phyloP scores from a whole-genome alignment of 2,113 vertebrate species.

The Chrysemys picta region DNA sequence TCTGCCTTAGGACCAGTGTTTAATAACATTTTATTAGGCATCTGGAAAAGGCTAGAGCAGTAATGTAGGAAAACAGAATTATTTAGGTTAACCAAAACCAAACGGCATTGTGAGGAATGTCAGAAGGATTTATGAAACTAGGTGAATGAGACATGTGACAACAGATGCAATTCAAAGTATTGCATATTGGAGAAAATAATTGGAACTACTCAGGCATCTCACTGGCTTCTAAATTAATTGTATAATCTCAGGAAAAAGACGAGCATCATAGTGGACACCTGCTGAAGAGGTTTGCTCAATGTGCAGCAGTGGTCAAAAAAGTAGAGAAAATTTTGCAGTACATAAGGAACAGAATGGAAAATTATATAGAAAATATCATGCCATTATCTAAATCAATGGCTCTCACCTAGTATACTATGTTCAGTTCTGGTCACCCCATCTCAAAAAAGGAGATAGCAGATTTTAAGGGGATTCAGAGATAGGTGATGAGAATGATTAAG shows the following conservation, averaged over 20 bases:
- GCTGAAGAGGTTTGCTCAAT: background rate
- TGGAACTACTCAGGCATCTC: fast-evolving
- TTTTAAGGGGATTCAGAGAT: background rate
- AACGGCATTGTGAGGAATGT: background rate
- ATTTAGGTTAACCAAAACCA: background rate
- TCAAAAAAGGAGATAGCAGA: background rate
- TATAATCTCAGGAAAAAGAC: background rate
- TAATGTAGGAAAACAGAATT: background rate
- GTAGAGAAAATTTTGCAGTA: background rate
- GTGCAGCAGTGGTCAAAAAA: background rate
- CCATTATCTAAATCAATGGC: background rate
- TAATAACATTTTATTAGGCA: background rate
- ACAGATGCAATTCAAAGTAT: background rate
- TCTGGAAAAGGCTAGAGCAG: background rate
- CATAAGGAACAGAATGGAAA: background rate
- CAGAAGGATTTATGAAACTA: background rate
- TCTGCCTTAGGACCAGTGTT: background rate
- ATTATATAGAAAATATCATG: background rate
- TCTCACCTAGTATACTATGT: background rate
- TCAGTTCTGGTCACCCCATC: background rate
- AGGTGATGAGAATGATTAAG: background rate
- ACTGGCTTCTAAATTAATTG: background rate
- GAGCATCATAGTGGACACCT: background rate
- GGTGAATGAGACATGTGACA: background rate
- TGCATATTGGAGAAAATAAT: background rate